Conservation (phyloP, 2,888 invertebrate genomes). For the Cordilura impudica region DNA sequence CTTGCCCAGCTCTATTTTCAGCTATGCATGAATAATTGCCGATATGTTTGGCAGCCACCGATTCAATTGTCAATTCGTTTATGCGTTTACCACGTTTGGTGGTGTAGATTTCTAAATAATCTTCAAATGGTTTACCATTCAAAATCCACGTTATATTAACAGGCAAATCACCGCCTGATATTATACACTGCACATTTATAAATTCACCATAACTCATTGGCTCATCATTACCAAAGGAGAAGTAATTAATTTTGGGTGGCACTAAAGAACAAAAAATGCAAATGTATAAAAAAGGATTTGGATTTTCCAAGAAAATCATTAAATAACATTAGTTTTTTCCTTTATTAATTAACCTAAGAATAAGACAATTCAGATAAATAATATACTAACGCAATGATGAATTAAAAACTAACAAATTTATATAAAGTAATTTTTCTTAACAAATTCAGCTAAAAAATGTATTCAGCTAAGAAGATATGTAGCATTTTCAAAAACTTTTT, state of each 20-base stretch:
- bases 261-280: conserved; percentile 77
- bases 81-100: conserved; percentile 79
- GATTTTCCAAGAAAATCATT: too few species aligned
- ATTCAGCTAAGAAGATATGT: too few species aligned
- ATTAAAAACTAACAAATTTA: too few species aligned
- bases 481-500: too few species aligned
- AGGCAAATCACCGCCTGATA: conserved; percentile 81
- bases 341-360: too few species aligned
- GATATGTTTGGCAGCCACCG: conserved; percentile 84
- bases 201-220: conserved; percentile 84
- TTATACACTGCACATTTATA: conserved; percentile 79
- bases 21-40: conserved; percentile 88
- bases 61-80: conserved; percentile 82
- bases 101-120: conserved; percentile 75
- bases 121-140: conserved; percentile 78
- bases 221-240: conserved; percentile 86
- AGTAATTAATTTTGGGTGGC: conserved; percentile 86
- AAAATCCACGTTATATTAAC: conserved; percentile 81
- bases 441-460: too few species aligned
- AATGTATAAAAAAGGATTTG: neutral
- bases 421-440: neutral
- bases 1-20: conserved; percentile 85
- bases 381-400: too few species aligned
- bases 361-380: too few species aligned
- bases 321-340: too few species aligned